Evolutionary conservation across 2,797 vertebrate genomes (phyloP).

Genomic region (Lithobates pipiens): DNA sequence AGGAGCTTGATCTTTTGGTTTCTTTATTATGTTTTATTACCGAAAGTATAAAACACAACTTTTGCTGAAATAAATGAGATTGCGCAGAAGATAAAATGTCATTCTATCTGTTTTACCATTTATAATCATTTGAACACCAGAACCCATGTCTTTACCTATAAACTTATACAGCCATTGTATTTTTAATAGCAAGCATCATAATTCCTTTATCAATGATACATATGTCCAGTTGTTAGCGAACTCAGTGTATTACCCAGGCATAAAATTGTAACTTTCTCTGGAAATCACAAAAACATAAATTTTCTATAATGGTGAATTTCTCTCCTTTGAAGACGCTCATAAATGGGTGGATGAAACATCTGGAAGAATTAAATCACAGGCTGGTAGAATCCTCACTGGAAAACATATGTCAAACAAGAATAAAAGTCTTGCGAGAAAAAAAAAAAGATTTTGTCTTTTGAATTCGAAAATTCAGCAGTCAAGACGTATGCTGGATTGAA

Average conservation of each 20-base stretch:
- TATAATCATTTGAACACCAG: slow-evolving; percentile 9
- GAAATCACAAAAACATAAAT: slow-evolving; percentile 66
- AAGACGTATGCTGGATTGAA: slow-evolving; percentile 64
- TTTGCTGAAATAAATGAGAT: neutral
- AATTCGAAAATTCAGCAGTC: slow-evolving; percentile 67
- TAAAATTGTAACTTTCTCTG: slow-evolving; percentile 35
- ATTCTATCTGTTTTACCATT: neutral
- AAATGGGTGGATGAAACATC: slow-evolving; percentile 73
- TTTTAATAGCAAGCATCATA: neutral
- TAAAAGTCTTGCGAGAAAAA: slow-evolving; percentile 68
- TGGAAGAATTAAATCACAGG: slow-evolving; percentile 76
- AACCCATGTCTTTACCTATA: neutral
- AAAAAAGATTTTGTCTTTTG: slow-evolving; percentile 71
- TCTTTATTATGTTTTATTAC: neutral
- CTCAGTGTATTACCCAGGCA: slow-evolving; percentile 30
- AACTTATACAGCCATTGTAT: neutral
- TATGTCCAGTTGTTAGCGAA: slow-evolving; percentile 44
- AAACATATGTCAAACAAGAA: slow-evolving; percentile 71
- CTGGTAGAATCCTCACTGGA: slow-evolving; percentile 70
- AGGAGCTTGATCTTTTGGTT: neutral
- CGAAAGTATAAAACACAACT: neutral
- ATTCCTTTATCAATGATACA: slow-evolving; percentile 7
- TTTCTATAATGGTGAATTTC: slow-evolving; percentile 64
- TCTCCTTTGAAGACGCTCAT: slow-evolving; percentile 71
- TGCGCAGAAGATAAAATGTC: neutral